A percentile compares a stretch with the other conserved stretches of the same genome.
phyloP scores from a whole-genome alignment of 2,113 vertebrate genomes.

The Rhynchomys soricoides region DNA sequence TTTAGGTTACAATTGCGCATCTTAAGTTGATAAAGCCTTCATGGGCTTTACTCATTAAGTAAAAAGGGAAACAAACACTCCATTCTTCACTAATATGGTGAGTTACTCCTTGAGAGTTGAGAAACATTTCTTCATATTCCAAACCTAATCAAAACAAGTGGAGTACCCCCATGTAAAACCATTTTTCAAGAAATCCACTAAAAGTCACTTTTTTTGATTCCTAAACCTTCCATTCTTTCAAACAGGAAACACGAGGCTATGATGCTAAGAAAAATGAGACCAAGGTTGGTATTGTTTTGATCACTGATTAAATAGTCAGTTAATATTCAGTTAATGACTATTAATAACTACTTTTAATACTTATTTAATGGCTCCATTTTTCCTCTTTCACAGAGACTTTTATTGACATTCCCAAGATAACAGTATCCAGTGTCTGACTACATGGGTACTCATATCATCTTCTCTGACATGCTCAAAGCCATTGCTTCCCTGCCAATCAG shows the following conservation, averaged over 20 bases:
- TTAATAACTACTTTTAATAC: no score
- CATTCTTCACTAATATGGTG: neutral
- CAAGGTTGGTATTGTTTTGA: neutral
- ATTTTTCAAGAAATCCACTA: constrained; percentile 14
- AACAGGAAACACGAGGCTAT: neutral
- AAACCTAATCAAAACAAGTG: constrained; percentile 16
- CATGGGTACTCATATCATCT: neutral
- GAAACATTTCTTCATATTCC: constrained; percentile 40
- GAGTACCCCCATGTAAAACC: neutral
- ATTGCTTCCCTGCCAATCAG: neutral
- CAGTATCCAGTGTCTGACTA: neutral
- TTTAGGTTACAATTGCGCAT: neutral
- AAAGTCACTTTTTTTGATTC: neutral
- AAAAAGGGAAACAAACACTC: constrained; percentile 32
- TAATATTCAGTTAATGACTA: neutral
- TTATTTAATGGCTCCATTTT: neutral
- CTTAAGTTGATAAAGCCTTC: constrained; percentile 18
- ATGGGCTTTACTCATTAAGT: neutral
- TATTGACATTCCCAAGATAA: neutral
- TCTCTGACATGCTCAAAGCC: neutral
- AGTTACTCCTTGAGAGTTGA: neutral
- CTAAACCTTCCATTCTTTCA: constrained; percentile 16
- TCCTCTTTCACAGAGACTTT: neutral
- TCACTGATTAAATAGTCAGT: neutral
- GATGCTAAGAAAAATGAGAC: neutral